These are phyloP conservation scores for Atrichornis clamosus DNA, from an alignment of 2,113 vertebrate genomes.

Conservation along the genomic window DNA sequence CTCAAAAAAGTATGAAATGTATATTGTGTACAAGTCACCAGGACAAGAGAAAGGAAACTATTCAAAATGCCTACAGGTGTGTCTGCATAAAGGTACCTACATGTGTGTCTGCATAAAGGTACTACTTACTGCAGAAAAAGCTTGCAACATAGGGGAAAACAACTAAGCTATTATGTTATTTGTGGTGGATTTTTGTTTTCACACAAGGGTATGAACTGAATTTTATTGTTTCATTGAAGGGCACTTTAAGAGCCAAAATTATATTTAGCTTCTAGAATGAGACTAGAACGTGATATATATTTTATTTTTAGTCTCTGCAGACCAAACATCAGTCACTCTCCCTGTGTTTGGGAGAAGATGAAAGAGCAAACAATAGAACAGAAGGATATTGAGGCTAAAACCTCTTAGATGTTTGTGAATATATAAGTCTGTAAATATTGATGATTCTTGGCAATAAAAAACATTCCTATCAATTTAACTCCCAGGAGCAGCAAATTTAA, in stretches of 20 bases:
- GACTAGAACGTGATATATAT: not conserved
- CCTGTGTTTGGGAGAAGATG: not conserved
- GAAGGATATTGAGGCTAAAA: conserved; percentile 1
- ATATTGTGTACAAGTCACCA: not conserved
- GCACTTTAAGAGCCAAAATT: not conserved
- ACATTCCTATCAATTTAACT: conserved; percentile 2
- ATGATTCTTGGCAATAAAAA: conserved; percentile 40
- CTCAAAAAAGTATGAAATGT: not conserved
- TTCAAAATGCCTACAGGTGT: not conserved
- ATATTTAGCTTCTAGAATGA: conserved; percentile 24
- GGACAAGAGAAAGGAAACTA: not conserved
- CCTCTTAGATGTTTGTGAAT: conserved; percentile 18
- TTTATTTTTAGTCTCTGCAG: conserved; percentile 18
- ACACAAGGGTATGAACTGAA: not conserved
- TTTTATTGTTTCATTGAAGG: not conserved
- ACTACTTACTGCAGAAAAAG: not conserved
- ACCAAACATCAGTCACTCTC: conserved; percentile 14
- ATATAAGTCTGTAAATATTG: conserved; percentile 28
- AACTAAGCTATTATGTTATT: not conserved
- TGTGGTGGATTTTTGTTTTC: not conserved
- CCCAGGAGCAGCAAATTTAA: conserved; percentile 23
- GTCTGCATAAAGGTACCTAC: not conserved
- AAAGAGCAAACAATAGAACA: conserved; percentile 13
- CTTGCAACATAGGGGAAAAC: not conserved
- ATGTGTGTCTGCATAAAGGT: not conserved